Conservation (phyloP, 2,797 vertebrate species). For the Bradypus variegatus region DNA sequence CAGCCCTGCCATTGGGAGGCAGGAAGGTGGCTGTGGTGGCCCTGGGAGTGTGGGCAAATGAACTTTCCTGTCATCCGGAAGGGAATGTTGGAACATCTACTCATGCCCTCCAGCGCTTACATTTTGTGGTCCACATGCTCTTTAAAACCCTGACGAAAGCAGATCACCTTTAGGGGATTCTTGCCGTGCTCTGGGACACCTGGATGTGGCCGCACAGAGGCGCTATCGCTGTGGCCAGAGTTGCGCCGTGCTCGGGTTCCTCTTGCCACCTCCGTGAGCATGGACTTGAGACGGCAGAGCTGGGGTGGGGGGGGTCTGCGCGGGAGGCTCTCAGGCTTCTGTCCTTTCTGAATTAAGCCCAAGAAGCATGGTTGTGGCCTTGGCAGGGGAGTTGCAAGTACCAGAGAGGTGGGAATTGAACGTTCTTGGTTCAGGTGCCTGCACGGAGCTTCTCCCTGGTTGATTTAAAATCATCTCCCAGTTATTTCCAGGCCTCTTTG, state of each 20-base stretch:
- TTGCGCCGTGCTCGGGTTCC: accelerated
- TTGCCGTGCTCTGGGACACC: neutral
- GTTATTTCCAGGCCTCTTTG: neutral
- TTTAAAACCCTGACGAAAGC: neutral
- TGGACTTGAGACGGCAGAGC: neutral
- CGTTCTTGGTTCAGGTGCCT: no score
- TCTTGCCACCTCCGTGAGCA: neutral
- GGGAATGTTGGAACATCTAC: no score
- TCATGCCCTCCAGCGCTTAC: no score
- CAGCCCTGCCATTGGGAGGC: accelerated
- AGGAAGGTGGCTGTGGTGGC: accelerated
- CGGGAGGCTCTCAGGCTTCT: neutral
- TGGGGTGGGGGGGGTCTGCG: no score
- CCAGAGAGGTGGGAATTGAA: accelerated
- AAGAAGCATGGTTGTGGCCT: neutral
- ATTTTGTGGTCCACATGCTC: neutral
- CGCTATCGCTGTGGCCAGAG: neutral
- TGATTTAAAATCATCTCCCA: neutral
- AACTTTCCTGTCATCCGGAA: accelerated
- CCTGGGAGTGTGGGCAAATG: accelerated
- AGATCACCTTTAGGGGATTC: neutral
- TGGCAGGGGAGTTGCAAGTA: no score
- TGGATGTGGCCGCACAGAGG: neutral
- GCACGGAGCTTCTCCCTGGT: neutral
- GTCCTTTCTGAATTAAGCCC: neutral